Percentiles rank a stretch among this genome's conserved stretches.
Evolutionary conservation across 2,888 invertebrate species (phyloP).

Genomic region (Imbricaverruca yamaguchii): DNA sequence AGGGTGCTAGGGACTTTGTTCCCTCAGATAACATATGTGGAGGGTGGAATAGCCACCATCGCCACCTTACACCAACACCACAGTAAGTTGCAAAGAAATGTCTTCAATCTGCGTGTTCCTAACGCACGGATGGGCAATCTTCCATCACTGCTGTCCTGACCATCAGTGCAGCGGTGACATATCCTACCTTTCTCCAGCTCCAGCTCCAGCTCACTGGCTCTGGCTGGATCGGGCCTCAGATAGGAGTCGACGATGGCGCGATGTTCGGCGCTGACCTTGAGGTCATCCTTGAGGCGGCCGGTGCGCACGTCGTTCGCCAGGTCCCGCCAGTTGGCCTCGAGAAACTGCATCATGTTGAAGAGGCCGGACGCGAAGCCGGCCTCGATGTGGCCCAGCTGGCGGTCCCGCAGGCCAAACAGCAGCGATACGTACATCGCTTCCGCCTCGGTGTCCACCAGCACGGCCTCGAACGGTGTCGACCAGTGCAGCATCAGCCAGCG

Average conservation of each 20-base stretch:
- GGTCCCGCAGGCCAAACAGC: slow-evolving; percentile 39
- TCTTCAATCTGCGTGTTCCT: too few relatives aligned
- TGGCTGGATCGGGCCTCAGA: slow-evolving; percentile 34
- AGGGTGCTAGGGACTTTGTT: too few relatives aligned
- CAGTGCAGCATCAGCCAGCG: neutral
- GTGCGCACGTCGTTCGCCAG: slow-evolving; percentile 37
- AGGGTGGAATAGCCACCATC: too few relatives aligned
- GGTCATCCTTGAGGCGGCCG: neutral
- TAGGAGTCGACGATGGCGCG: slow-evolving; percentile 34
- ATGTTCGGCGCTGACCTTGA: neutral
- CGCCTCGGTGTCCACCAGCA: slow-evolving; percentile 35
- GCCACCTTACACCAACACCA: too few relatives aligned
- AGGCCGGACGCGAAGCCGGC: slow-evolving; percentile 40
- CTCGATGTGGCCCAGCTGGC: slow-evolving; percentile 38
- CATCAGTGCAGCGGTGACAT: too few relatives aligned
- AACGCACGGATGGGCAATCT: too few relatives aligned
- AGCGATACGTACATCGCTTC: slow-evolving; percentile 40
- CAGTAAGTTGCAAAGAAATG: too few relatives aligned
- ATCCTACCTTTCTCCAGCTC: slow-evolving; percentile 36
- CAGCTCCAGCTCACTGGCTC: slow-evolving; percentile 37
- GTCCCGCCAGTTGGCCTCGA: slow-evolving; percentile 36
- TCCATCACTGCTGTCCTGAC: too few relatives aligned
- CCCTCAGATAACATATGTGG: too few relatives aligned
- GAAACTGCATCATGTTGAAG: slow-evolving; percentile 36
- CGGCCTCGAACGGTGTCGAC: neutral